phyloP scores from a whole-genome alignment of 2,797 vertebrate genomes.

The Aeoliscus strigatus region DNA sequence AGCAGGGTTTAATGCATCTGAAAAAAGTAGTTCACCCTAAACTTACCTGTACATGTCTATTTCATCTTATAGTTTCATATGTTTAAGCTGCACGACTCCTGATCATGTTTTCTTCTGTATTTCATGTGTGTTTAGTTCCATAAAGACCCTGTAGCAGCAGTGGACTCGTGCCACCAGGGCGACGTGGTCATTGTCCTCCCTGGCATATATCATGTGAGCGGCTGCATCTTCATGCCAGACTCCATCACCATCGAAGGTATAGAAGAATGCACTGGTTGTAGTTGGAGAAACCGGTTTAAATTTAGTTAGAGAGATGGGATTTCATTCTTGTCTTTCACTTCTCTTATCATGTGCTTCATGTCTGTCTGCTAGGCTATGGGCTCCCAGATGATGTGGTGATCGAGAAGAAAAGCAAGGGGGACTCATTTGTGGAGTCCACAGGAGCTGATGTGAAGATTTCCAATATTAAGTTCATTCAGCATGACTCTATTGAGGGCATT shows the following conservation, averaged over 20 bases:
- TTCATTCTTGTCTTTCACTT: background rate
- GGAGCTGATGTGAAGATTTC: conserved; percentile 81
- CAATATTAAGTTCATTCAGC: conserved; percentile 89
- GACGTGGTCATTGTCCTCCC: conserved; percentile 84
- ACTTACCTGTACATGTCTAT: too few species aligned
- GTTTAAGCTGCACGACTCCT: background rate
- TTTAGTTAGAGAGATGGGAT: too few species aligned
- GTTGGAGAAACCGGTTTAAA: too few species aligned
- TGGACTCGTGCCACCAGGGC: conserved; percentile 79
- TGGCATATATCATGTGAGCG: conserved; percentile 79
- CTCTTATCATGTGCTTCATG: background rate
- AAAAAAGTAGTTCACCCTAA: too few species aligned
- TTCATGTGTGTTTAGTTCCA: conserved; percentile 77
- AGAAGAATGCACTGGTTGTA: background rate
- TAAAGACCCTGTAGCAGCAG: conserved; percentile 75
- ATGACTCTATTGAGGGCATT: conserved; percentile 89
- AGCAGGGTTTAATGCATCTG: too few species aligned
- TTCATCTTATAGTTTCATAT: too few species aligned
- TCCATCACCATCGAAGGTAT: conserved; percentile 85
- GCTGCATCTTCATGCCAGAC: conserved; percentile 81
- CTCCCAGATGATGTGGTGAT: conserved; percentile 90
- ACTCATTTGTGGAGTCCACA: conserved; percentile 86
- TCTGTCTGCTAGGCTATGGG: conserved; percentile 79
- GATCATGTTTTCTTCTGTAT: background rate
- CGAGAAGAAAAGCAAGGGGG: conserved; percentile 85